Percentiles rank a stretch among this genome's conserved stretches.
phyloP scores from a whole-genome alignment of 2,888 invertebrate species.

The Heliconius ismenius region DNA sequence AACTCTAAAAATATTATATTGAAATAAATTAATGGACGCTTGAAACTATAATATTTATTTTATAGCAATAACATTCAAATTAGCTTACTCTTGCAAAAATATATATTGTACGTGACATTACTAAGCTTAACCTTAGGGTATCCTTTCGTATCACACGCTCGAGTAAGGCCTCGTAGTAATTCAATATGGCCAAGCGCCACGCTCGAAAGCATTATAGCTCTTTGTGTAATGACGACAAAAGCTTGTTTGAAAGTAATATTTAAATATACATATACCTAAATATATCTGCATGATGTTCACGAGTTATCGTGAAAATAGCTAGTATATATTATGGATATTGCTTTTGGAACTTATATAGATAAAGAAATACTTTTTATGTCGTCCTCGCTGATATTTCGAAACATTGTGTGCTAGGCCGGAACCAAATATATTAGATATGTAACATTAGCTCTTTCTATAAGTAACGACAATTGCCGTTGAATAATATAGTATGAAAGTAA shows the following conservation, averaged over 20 bases:
- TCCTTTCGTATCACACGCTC: conserved; percentile 70
- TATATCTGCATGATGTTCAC: not conserved
- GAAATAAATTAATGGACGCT: not conserved
- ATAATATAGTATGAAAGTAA: not conserved
- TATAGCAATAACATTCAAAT: not conserved
- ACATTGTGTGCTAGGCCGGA: not conserved
- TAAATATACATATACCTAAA: not conserved
- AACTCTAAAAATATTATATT: not conserved
- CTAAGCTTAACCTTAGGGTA: conserved; percentile 69
- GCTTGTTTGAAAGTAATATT: conserved; percentile 31
- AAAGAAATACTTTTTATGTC: not conserved
- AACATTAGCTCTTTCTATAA: not conserved
- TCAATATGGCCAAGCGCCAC: conserved; percentile 71
- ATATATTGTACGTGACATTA: conserved; percentile 60
- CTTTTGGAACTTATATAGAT: not conserved
- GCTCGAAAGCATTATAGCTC: conserved; percentile 65
- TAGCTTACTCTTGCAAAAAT: not conserved
- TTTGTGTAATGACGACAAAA: conserved; percentile 51
- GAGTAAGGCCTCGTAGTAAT: conserved; percentile 73
- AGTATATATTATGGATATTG: not conserved
- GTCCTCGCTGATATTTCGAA: not conserved
- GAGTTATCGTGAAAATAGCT: not conserved
- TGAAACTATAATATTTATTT: not conserved
- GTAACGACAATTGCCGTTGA: not conserved
- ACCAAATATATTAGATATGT: not conserved